A percentile compares a stretch with the other conserved stretches of the same genome.
Evolutionary conservation across 2,113 vertebrate species (phyloP).

Genomic region (Poeciliopsis retropinna): DNA sequence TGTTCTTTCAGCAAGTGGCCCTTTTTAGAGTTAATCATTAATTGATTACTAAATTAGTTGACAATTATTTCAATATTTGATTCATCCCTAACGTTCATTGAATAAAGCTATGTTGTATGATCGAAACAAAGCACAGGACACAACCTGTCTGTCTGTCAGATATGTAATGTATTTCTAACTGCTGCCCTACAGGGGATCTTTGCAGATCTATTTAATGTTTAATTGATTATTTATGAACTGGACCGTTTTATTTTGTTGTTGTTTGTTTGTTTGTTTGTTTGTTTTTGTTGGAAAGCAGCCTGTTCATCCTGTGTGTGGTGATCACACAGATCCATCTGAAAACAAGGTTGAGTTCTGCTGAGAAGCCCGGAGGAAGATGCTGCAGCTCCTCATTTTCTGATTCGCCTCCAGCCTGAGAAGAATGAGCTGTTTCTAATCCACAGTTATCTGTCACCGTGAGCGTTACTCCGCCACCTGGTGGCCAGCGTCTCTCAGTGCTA

Average conservation of each 20-base stretch:
- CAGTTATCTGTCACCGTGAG: conserved; percentile 34
- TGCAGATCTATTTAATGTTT: not conserved
- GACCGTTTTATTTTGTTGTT: no score
- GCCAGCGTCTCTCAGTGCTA: conserved; percentile 44
- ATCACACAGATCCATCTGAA: not conserved
- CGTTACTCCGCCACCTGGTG: conserved; percentile 78
- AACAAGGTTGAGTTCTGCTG: not conserved
- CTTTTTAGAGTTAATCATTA: no score
- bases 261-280: no score
- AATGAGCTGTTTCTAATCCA: conserved; percentile 4
- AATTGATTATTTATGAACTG: conserved; percentile 14
- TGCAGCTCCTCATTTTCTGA: not conserved
- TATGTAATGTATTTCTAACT: no score
- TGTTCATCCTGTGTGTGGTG: not conserved
- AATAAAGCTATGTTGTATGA: no score
- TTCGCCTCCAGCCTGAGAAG: conserved; percentile 15
- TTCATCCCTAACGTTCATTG: no score
- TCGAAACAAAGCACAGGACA: no score
- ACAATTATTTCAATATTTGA: no score
- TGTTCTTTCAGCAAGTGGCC: no score
- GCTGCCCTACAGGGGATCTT: no score
- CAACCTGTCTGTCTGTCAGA: no score
- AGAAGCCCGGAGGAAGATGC: conserved; percentile 2
- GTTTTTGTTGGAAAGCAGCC: not conserved
- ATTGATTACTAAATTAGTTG: no score